These are phyloP conservation scores for Thyatira batis DNA, from an alignment of 2,888 invertebrate species.

Conservation along the genomic window DNA sequence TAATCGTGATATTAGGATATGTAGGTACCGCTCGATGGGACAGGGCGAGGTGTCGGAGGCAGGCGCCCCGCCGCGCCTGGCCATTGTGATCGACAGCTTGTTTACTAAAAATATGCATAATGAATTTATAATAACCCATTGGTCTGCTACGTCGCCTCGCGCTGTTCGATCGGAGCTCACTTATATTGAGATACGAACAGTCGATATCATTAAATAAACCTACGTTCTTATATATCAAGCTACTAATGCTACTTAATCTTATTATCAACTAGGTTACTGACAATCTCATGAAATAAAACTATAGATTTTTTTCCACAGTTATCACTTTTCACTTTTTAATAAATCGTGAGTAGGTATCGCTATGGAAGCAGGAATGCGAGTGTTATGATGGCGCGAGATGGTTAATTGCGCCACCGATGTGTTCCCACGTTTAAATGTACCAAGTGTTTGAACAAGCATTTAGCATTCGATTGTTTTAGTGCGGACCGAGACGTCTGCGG, in stretches of 20 bases:
- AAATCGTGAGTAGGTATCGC: constrained; percentile 6
- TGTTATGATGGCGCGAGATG: constrained; percentile 54
- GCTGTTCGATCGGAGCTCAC: constrained; percentile 38
- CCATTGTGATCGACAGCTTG: constrained; percentile 82
- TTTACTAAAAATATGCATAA: constrained; percentile 83
- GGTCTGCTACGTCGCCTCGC: constrained; percentile 55
- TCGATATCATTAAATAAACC: constrained; percentile 23
- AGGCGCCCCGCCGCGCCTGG: constrained; percentile 68
- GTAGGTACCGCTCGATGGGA: constrained; percentile 49
- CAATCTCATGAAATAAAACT: no score
- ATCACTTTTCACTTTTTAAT: constrained; percentile 10
- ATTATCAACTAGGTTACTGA: no score
- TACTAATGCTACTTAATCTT: background rate
- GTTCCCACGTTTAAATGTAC: constrained; percentile 80
- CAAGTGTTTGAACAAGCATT: constrained; percentile 76
- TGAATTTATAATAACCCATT: constrained; percentile 79
- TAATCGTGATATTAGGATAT: constrained; percentile 60
- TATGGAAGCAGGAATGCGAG: constrained; percentile 48
- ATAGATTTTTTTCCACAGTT: no score
- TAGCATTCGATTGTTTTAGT: constrained; percentile 82
- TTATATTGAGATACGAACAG: constrained; percentile 32
- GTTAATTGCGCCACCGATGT: constrained; percentile 74
- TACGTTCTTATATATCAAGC: constrained; percentile 2
- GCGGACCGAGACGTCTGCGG: constrained; percentile 73
- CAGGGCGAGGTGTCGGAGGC: constrained; percentile 68